Evolutionary conservation across 2,113 vertebrate species (phyloP).

Genomic region (Xiphophorus hellerii): DNA sequence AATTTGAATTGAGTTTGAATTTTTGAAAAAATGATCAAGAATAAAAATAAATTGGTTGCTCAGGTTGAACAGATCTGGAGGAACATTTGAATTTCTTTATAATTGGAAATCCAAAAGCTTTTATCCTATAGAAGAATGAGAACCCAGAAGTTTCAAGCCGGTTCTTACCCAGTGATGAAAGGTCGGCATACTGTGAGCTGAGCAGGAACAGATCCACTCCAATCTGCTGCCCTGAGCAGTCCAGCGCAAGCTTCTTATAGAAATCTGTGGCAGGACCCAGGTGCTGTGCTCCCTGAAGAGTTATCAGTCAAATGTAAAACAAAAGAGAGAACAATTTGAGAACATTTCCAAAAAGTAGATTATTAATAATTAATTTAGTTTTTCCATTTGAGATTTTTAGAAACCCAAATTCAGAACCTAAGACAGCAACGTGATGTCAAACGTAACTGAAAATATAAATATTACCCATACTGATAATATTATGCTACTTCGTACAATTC

Average conservation of each 20-base stretch:
- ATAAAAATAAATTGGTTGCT: neutral
- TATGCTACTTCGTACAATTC: too few species aligned
- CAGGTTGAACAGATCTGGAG: neutral
- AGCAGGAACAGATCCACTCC: conserved; percentile 96
- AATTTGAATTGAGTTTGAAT: too few species aligned
- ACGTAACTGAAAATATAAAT: too few species aligned
- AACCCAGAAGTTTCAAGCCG: neutral
- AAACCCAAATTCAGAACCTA: too few species aligned
- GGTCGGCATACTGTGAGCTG: conserved; percentile 94
- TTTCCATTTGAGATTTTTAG: too few species aligned
- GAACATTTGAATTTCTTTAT: neutral
- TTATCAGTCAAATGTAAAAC: neutral
- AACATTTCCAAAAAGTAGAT: neutral
- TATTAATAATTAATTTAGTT: too few species aligned
- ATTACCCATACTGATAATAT: too few species aligned
- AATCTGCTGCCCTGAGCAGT: conserved; percentile 97
- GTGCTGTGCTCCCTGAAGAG: conserved; percentile 90
- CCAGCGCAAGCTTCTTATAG: conserved; percentile 97
- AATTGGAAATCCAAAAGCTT: neutral
- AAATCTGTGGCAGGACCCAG: conserved; percentile 97
- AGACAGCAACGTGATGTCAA: too few species aligned
- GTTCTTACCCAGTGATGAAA: conserved; percentile 90
- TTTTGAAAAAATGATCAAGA: neutral
- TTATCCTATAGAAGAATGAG: neutral
- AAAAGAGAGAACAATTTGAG: neutral